Conservation (phyloP, 2,113 vertebrate species). For the Caloenas nicobarica region DNA sequence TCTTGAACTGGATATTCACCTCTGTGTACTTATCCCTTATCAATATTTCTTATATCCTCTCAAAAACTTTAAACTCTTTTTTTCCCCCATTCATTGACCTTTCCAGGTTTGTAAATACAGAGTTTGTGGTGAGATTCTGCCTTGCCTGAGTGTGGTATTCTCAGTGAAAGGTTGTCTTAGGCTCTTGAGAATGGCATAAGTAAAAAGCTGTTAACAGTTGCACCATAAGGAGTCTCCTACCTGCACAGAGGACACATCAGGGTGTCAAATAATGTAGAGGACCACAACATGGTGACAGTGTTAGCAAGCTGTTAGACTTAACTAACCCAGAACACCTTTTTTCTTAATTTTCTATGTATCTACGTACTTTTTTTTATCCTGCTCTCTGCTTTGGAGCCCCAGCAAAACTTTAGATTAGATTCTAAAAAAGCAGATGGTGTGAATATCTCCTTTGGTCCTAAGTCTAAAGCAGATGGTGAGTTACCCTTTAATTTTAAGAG, state of each 20-base stretch:
- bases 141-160: neutral
- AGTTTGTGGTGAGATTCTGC: neutral
- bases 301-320: neutral
- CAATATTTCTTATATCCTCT: neutral
- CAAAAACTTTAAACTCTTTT: neutral
- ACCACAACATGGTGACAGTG: neutral
- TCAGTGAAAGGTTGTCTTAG: neutral
- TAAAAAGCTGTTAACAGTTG: neutral
- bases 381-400: neutral
- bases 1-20: neutral
- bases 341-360: neutral
- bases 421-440: neutral
- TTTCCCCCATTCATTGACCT: neutral
- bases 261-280: too few species aligned
- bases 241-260: neutral
- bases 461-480: neutral
- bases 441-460: neutral
- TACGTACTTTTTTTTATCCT: accelerated
- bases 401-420: neutral
- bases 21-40: neutral
- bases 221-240: neutral
- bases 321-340: neutral
- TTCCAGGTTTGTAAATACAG: neutral
- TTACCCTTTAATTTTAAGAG: neutral
- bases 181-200: neutral